Percentiles rank a stretch among this genome's conserved stretches.
phyloP scores from a whole-genome alignment of 1,140 invertebrate species.

The Dendroctonus valens region DNA sequence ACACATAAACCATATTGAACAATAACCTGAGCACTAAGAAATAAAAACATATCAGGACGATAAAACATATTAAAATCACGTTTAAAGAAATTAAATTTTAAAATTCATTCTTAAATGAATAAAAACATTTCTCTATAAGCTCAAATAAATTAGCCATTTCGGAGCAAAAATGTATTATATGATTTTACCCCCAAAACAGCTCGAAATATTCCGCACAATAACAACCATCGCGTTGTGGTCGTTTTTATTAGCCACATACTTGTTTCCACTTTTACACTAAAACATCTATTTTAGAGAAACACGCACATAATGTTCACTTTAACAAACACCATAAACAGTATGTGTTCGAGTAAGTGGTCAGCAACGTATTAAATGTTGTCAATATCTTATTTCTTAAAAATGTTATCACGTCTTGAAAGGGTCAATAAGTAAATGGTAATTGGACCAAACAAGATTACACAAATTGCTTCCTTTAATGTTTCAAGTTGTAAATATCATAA shows the following conservation, averaged over 20 bases:
- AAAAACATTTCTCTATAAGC: no score
- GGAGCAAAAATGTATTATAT: no score
- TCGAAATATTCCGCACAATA: background rate
- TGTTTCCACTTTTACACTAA: background rate
- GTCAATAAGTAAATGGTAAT: slow-evolving; percentile 26
- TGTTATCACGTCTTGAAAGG: slow-evolving; percentile 13
- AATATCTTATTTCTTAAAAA: slow-evolving; percentile 1
- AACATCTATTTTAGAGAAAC: background rate
- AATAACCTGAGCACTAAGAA: no score
- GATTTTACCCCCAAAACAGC: background rate
- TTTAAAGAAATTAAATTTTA: no score
- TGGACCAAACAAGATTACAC: slow-evolving; percentile 29
- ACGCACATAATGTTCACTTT: no score
- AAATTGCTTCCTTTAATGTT: background rate
- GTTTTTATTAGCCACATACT: background rate
- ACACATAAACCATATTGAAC: no score
- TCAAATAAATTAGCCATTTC: no score
- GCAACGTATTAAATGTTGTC: slow-evolving; percentile 3
- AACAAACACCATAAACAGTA: no score
- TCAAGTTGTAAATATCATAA: background rate
- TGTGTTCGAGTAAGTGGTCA: background rate
- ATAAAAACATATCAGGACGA: no score
- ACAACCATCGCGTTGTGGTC: background rate
- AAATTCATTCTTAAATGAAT: no score
- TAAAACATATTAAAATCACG: no score